phyloP scores from a whole-genome alignment of 2,797 vertebrate genomes.

The Sebastiscus tertius region DNA sequence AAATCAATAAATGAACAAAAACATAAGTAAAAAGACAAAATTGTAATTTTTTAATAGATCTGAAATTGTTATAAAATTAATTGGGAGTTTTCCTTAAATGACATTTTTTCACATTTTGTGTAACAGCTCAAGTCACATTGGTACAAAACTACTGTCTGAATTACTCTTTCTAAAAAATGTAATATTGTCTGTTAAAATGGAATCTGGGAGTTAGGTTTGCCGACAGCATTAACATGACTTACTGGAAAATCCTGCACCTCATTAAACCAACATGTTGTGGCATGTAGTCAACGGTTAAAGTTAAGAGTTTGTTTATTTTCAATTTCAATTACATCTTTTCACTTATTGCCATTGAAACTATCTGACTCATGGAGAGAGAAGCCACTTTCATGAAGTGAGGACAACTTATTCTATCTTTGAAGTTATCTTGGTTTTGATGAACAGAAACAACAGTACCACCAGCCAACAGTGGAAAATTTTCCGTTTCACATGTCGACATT shows the following conservation, averaged over 20 bases:
- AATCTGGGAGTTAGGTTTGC: background rate
- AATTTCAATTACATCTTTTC: background rate
- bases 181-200: background rate
- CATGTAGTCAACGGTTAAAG: background rate
- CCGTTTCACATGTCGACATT: background rate
- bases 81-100: no score
- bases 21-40: background rate
- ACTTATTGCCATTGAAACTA: constrained; percentile 15
- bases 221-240: background rate
- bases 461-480: constrained; percentile 7
- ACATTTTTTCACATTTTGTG: background rate
- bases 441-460: background rate
- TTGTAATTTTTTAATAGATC: background rate
- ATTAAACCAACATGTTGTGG: background rate
- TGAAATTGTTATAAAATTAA: background rate
- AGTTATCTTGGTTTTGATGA: background rate
- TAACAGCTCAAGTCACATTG: background rate
- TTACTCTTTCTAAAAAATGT: background rate
- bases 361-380: constrained; percentile 37
- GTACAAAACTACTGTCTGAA: background rate
- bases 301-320: background rate
- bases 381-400: constrained; percentile 12
- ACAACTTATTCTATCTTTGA: background rate
- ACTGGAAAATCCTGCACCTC: background rate
- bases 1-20: background rate